Evolutionary conservation across 2,797 vertebrate genomes (phyloP).

Genomic region (Betta splendens): DNA sequence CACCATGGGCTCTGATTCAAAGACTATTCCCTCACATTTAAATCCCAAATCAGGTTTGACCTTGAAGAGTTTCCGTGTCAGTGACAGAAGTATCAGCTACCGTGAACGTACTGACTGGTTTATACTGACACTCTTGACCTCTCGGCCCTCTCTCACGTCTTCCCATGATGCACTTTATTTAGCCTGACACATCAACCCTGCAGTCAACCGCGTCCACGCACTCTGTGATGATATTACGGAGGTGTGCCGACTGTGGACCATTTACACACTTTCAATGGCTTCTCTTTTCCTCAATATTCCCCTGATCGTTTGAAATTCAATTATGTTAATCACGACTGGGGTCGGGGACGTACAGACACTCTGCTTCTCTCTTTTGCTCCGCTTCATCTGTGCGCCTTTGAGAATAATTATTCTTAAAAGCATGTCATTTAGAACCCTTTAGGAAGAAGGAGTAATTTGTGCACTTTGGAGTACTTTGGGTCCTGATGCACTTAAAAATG

Average conservation of each 20-base stretch:
- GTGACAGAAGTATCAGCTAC: not conserved
- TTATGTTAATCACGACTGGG: conserved; percentile 76
- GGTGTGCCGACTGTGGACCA: conserved; percentile 50
- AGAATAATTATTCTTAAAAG: conserved; percentile 79
- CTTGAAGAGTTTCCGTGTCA: not conserved
- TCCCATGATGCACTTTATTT: conserved; percentile 37
- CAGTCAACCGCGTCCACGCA: conserved; percentile 32
- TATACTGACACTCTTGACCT: conserved; percentile 13
- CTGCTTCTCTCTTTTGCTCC: conserved; percentile 44
- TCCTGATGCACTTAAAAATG: conserved; percentile 48
- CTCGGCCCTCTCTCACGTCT: conserved; percentile 36
- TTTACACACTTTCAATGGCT: conserved; percentile 65
- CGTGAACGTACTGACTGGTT: conserved; percentile 6
- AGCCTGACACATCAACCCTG: conserved; percentile 33
- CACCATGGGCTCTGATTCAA: no score
- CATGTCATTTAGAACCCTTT: conserved; percentile 65
- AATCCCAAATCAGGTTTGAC: not conserved
- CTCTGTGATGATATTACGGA: conserved; percentile 54
- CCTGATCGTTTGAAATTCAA: conserved; percentile 79
- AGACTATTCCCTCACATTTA: no score
- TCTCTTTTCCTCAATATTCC: conserved; percentile 60
- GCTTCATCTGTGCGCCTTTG: conserved; percentile 59
- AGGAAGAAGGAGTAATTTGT: conserved; percentile 48
- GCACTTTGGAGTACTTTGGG: conserved; percentile 35
- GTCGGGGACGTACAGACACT: conserved; percentile 61